Base-by-base conservation (phyloP, 35 echinoderm and acorn worm genomes). In the Holothuria glaberrima region DNA sequence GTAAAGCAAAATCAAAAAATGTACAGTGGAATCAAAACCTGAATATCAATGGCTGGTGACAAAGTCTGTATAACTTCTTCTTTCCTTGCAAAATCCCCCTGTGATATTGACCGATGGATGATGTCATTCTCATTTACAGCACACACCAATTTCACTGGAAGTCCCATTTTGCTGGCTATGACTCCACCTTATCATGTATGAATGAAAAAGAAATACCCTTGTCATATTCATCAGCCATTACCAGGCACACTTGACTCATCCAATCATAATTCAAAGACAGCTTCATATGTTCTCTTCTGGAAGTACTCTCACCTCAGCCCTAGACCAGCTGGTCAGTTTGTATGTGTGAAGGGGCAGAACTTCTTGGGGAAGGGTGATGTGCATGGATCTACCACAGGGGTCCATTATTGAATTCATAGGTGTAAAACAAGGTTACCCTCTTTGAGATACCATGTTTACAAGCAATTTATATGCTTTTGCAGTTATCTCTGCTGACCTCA, bases 101-200 rank as follows among this genome's bases (percentile, higher is more conserved):
- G 82, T 14, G 62, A 52, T 2, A 97, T 19, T 26, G 90, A 70
- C n/a, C 95, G 61, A 38, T 90, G 86, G 20, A 94, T 59, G 20
- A 97, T 90, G 58, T 97, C 95, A 88, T 97, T 97, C 34, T 48
- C 75, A 48, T 97, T 97, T 12, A 97, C 95, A 81, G 95, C 92
- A 90, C 86, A 91, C 26, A 97, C 95, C 16, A 97, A 19, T 57
- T 92, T 94, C 25, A 94, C 68, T 63, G 92, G 95, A 36, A 97
- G 87, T 20, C 95, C 95, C 95, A 97, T 97, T 26, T 57, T 41
- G 28, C 63, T 89, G 6, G 95, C 95, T 35, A 97, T 79, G 59
- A 78, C 86, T 33, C 92, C 95, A 94, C 68, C 95, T 97, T 50
- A 60, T 54, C 13, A 54, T 65, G 27, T 2, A 29, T n/a, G 12